Percentiles rank a stretch among this genome's conserved stretches.
phyloP scores from a whole-genome alignment of 2,888 invertebrate species.

The Mystacides longicornis region DNA sequence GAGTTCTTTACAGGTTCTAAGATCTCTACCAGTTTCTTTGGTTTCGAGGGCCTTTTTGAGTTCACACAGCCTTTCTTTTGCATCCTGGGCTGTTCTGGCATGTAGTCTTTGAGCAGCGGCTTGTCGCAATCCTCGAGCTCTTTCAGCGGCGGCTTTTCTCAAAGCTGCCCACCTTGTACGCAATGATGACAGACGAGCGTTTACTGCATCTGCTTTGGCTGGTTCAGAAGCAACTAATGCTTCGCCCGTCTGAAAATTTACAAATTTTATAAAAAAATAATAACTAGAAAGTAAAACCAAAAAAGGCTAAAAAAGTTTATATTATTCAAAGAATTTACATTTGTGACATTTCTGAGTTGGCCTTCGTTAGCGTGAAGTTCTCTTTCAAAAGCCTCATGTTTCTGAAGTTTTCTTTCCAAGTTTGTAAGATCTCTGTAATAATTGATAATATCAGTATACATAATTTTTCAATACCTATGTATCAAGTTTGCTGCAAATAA shows the following conservation, averaged over 20 bases:
- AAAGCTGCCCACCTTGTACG: conserved; percentile 81
- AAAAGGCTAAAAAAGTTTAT: not conserved
- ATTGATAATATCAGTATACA: not conserved
- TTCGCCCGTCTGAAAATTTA: conserved; percentile 40
- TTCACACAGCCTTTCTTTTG: conserved; percentile 78
- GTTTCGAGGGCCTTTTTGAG: conserved; percentile 72
- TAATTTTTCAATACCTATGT: not conserved
- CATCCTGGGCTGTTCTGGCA: conserved; percentile 77
- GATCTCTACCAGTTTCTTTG: conserved; percentile 79
- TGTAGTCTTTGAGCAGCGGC: conserved; percentile 76
- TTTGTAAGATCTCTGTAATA: conserved; percentile 69
- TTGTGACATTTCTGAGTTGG: conserved; percentile 78
- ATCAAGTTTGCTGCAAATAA: not conserved
- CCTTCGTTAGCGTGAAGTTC: conserved; percentile 93
- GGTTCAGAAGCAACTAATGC: conserved; percentile 43
- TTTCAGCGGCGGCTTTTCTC: conserved; percentile 74
- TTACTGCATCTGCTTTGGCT: conserved; percentile 65
- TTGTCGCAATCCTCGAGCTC: conserved; percentile 60
- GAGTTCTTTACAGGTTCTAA: conserved; percentile 85
- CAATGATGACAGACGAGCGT: conserved; percentile 72
- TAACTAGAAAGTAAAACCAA: too few species aligned
- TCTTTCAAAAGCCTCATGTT: conserved; percentile 94
- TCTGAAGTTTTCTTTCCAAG: conserved; percentile 84
- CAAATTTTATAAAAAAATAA: too few species aligned
- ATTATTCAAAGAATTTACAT: conserved; percentile 40